These are phyloP conservation scores for Tragulus kanchil DNA, from an alignment of 2,113 vertebrate species.

Conservation along the genomic window DNA sequence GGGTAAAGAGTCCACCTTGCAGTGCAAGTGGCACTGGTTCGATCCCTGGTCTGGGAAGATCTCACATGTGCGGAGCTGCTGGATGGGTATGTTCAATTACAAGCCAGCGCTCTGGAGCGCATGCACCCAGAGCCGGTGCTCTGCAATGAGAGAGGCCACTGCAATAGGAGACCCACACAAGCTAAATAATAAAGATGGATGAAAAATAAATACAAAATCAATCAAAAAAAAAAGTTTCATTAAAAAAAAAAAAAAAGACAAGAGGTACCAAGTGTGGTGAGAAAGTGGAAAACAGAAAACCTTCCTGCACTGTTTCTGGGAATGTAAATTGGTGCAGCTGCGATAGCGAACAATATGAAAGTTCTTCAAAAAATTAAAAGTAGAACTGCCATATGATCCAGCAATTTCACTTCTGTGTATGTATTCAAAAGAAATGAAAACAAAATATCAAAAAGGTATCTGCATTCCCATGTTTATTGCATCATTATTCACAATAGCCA, in stretches of 20 bases:
- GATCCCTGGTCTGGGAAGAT: too few species aligned
- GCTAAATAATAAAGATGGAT: too few species aligned
- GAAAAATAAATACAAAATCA: too few species aligned
- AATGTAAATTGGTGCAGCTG: neutral
- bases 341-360: neutral
- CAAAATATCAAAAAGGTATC: neutral
- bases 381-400: neutral
- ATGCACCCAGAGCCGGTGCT: too few species aligned
- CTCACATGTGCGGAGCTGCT: too few species aligned
- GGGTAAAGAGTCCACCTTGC: too few species aligned
- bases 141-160: too few species aligned
- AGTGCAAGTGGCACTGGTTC: too few species aligned
- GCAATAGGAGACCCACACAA: too few species aligned
- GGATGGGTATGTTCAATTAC: too few species aligned
- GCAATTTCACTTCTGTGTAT: neutral
- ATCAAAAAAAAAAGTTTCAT: too few species aligned
- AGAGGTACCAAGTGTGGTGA: neutral
- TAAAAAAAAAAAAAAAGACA: neutral
- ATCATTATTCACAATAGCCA: neutral
- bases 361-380: neutral
- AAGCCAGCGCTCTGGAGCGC: too few species aligned
- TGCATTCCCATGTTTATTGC: neutral
- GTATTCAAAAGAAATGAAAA: neutral
- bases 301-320: neutral
- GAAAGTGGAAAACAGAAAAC: neutral